Evolutionary conservation across 2,797 vertebrate species (phyloP).

Genomic region (Stomatorhinus walkeri): DNA sequence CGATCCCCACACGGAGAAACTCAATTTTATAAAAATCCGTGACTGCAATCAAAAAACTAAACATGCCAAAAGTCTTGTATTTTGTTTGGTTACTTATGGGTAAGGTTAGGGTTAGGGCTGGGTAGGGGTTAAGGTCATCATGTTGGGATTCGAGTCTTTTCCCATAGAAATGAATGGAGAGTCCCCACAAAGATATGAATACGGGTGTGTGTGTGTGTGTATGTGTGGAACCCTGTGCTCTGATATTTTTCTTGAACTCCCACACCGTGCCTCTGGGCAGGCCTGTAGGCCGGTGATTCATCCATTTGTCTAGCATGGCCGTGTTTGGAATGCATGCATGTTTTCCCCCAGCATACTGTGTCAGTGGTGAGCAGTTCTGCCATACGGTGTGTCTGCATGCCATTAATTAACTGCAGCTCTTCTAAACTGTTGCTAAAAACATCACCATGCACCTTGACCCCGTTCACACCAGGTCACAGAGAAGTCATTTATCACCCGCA

Average conservation of each 20-base stretch:
- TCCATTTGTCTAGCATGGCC: background rate
- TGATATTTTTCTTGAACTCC: slow-evolving; percentile 3
- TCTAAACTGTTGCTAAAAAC: background rate
- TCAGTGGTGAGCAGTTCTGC: background rate
- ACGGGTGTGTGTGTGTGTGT: background rate
- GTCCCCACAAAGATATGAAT: background rate
- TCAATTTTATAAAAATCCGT: background rate
- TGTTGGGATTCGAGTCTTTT: background rate
- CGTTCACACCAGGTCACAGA: background rate
- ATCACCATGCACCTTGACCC: background rate
- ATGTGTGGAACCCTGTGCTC: background rate
- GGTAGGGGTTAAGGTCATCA: background rate
- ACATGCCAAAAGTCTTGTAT: background rate
- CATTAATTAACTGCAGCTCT: background rate
- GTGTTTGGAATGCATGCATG: background rate
- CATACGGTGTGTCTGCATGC: background rate
- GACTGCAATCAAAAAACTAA: background rate
- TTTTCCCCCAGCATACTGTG: background rate
- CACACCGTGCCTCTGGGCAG: background rate
- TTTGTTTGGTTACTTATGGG: background rate
- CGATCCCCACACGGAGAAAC: background rate
- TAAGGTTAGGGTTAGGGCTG: background rate
- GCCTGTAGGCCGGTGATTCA: background rate
- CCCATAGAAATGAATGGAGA: background rate
- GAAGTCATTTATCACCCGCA: background rate